Percentiles rank a stretch among this genome's conserved stretches.
Conservation (phyloP, 2,888 invertebrate species). For the Parapristionchus giblindavisi region DNA sequence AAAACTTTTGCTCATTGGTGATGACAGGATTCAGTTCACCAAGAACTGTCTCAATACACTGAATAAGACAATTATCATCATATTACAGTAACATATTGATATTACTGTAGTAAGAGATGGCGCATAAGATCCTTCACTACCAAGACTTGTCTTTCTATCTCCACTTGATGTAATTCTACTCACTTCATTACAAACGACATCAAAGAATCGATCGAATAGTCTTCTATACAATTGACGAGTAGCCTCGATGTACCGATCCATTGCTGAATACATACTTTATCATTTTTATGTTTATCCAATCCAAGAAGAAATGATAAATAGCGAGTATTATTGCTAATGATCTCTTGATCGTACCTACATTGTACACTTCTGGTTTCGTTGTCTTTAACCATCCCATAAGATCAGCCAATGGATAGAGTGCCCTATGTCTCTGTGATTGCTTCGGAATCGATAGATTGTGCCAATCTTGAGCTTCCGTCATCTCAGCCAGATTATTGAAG, state of each 20-base stretch:
- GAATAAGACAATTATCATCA: slow-evolving; percentile 14
- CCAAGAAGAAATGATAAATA: too few relatives aligned
- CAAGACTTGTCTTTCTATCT: too few relatives aligned
- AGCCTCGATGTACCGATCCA: slow-evolving; percentile 61
- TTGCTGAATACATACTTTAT: too few relatives aligned
- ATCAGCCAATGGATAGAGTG: slow-evolving; percentile 77
- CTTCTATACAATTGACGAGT: slow-evolving; percentile 58
- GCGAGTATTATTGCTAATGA: too few relatives aligned
- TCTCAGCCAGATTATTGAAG: slow-evolving; percentile 82
- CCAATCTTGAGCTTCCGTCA: slow-evolving; percentile 57
- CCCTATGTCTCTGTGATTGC: slow-evolving; percentile 83
- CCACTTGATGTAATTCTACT: not conserved
- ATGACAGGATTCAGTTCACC: slow-evolving; percentile 89
- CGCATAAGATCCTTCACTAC: too few relatives aligned
- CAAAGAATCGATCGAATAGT: slow-evolving; percentile 60
- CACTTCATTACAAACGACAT: slow-evolving; percentile 41
- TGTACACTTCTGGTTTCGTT: slow-evolving; percentile 81
- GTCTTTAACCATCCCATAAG: slow-evolving; percentile 62
- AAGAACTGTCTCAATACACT: slow-evolving; percentile 84
- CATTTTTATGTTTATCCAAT: too few relatives aligned
- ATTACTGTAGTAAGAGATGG: too few relatives aligned
- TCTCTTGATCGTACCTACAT: slow-evolving; percentile 74
- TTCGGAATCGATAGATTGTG: slow-evolving; percentile 78
- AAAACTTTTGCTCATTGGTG: slow-evolving; percentile 92
- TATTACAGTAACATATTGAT: not conserved